Evolutionary conservation across 2,113 vertebrate genomes (phyloP), one percentile per base, ranked within the genome.

Genomic region (Erinaceus europaeus): DNA sequence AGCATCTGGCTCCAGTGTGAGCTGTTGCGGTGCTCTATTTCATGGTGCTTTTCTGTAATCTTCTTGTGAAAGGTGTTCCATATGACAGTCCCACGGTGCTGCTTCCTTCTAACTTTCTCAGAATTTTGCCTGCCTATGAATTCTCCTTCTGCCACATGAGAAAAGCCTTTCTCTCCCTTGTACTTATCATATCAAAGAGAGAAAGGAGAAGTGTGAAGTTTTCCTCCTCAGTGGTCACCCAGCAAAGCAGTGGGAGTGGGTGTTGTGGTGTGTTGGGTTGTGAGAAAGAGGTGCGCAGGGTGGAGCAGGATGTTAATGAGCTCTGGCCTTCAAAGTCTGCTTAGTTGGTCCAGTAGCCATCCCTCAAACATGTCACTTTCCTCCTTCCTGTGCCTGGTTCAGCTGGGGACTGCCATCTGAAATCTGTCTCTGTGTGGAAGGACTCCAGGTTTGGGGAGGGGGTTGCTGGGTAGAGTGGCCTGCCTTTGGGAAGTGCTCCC

Each of bases 311-410:
- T 36, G 92, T 89, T 95, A 95, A 90, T 89, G 85, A 55, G 52
- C 48, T 78, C 82, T 84, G 92, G 93, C 85, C 88, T 90, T 89
- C 55, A 21, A 61, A 74, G 59, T 72, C 73, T 50, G 80, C 61
- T 78, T 50, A 40, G 68, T 89, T 94, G 92, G 84, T 65, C 20
- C 82, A 27, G 14, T 83, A 67, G 44, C 86, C 52, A 76, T 89
- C 91, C 90, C 79, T 88, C 93, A 91, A 77, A 84, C 76, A 55
- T 93, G 90, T 90, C 93, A 85, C 86, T 90, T 94, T 94, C 92
- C 92, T 91, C 55, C 67, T 93, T 89, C 89, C 92, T 23, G 7
- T 90, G 91, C 89, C 89, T 80, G 73, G 57, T 93, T 91, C 93
- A 88, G 93, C 82, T 88, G 93, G 94, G 88, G 72, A 65, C 83